A percentile compares a stretch with the other conserved stretches of the same genome.
phyloP scores from a whole-genome alignment of 35 echinoderm and acorn worm species.

The Heliocidaris tuberculata region DNA sequence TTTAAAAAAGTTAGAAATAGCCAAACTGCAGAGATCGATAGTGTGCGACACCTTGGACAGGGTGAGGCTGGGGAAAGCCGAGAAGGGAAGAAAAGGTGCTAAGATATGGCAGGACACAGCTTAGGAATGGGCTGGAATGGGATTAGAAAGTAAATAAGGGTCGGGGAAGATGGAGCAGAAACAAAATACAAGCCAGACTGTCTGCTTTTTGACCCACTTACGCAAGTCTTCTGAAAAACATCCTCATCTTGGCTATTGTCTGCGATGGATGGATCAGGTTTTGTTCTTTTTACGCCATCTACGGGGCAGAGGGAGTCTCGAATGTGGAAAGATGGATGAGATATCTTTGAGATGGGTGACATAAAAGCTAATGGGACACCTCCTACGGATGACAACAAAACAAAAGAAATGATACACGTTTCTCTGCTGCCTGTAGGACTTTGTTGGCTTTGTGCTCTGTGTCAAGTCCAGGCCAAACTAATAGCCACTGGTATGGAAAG shows the following conservation, averaged over 20 bases:
- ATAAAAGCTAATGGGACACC: conserved; percentile 23
- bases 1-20: conserved; percentile 30
- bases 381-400: background rate
- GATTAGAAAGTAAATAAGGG: conserved; percentile 23
- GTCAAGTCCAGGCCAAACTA: background rate
- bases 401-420: background rate
- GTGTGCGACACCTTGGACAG: background rate
- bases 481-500: too few relatives aligned
- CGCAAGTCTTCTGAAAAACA: conserved; percentile 14
- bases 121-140: conserved; percentile 14
- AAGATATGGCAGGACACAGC: conserved; percentile 45
- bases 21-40: conserved; percentile 25
- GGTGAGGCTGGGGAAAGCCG: conserved; percentile 4
- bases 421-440: background rate
- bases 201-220: conserved; percentile 44
- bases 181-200: conserved; percentile 39
- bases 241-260: background rate
- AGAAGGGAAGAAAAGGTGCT: conserved; percentile 26
- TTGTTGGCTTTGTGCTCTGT: background rate
- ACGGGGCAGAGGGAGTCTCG: background rate
- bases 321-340: background rate
- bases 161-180: conserved; percentile 29
- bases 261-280: background rate
- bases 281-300: conserved; percentile 15
- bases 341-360: background rate